phyloP scores from a whole-genome alignment of 2,888 invertebrate species.

The Lasioglossum oenotherae region DNA sequence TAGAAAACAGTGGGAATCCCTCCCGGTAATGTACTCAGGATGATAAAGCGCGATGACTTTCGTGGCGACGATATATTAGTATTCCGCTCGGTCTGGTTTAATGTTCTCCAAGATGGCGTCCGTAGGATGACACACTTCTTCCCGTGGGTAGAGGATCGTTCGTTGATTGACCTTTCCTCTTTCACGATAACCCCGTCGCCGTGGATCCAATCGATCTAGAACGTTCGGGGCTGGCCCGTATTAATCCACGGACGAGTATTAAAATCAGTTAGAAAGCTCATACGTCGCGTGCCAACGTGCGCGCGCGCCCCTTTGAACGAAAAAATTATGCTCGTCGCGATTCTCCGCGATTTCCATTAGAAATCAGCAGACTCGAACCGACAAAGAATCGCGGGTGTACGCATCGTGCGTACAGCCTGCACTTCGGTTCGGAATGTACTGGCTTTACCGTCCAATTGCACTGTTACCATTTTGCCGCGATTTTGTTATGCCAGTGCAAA shows the following conservation, averaged over 20 bases:
- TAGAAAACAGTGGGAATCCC: conserved; percentile 12
- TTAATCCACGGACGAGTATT: conserved; percentile 52
- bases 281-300: conserved; percentile 63
- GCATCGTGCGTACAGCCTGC: conserved; percentile 1
- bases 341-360: conserved; percentile 78
- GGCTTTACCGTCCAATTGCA: conserved; percentile 8
- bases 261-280: conserved; percentile 75
- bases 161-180: conserved; percentile 61
- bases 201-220: conserved; percentile 55
- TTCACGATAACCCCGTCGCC: conserved; percentile 58
- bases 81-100: conserved; percentile 25
- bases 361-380: conserved; percentile 61
- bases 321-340: conserved; percentile 65
- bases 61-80: conserved; percentile 14
- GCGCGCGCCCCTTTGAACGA: background rate
- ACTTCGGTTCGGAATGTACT: conserved; percentile 1
- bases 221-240: conserved; percentile 43
- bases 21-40: background rate
- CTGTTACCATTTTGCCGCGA: background rate
- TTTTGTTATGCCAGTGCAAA: background rate
- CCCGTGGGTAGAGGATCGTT: conserved; percentile 23
- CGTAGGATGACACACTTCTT: conserved; percentile 56
- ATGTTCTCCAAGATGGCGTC: conserved; percentile 16
- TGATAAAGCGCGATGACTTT: conserved; percentile 18
- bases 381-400: conserved; percentile 23